These are phyloP conservation scores for Noturus placidus DNA, from an alignment of 2,113 vertebrate species.

Conservation along the genomic window DNA sequence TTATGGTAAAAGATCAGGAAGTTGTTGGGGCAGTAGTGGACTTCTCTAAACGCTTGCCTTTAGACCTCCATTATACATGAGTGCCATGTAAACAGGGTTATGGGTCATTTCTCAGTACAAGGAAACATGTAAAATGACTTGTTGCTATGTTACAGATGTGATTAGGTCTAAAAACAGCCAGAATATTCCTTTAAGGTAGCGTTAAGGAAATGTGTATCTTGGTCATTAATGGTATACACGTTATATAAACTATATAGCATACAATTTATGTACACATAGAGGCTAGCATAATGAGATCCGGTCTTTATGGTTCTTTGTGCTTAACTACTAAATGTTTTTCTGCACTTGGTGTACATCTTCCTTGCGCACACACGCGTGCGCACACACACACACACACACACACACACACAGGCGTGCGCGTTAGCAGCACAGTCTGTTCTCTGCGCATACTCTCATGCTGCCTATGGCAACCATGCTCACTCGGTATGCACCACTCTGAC, in stretches of 20 bases:
- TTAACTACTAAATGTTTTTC: neutral
- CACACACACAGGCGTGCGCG: neutral
- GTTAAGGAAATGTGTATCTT: neutral
- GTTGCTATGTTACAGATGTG: slow-evolving; percentile 12
- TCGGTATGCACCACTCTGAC: slow-evolving; percentile 15
- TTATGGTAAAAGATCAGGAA: neutral
- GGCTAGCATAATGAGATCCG: neutral
- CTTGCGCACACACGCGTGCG: too few relatives aligned
- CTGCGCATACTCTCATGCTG: slow-evolving; percentile 3
- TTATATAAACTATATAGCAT: neutral
- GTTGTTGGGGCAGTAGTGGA: slow-evolving; percentile 11
- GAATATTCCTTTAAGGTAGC: neutral
- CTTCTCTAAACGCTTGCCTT: neutral
- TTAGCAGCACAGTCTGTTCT: slow-evolving; percentile 11
- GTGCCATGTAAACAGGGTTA: slow-evolving; percentile 3
- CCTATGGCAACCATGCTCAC: slow-evolving; percentile 25
- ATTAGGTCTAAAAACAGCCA: neutral
- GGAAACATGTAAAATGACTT: neutral
- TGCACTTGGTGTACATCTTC: neutral
- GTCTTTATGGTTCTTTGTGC: neutral
- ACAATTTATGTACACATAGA: too few relatives aligned
- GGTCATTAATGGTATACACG: neutral
- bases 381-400: too few relatives aligned
- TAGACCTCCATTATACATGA: slow-evolving; percentile 24
- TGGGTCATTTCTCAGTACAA: slow-evolving; percentile 1